These are phyloP conservation scores for Acanthosepion pharaonis DNA, from an alignment of 2,888 invertebrate genomes.

Conservation along the genomic window DNA sequence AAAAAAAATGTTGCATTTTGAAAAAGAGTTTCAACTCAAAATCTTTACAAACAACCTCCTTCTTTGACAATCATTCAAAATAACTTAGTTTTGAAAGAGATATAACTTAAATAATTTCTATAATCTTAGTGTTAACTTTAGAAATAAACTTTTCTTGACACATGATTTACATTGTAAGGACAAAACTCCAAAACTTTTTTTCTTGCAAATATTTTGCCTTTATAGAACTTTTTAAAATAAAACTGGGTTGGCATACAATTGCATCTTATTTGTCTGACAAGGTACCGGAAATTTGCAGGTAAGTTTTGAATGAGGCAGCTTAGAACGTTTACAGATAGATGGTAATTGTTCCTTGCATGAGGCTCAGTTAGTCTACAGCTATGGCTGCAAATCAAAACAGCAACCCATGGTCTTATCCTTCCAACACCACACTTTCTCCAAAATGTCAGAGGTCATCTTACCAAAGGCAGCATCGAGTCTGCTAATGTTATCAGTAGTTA, in stretches of 20 bases:
- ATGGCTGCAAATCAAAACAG: background rate
- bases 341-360: constrained; percentile 12
- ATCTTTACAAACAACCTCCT: too few species aligned
- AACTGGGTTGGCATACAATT: background rate
- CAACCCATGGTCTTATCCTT: background rate
- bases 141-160: background rate
- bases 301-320: constrained; percentile 1
- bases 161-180: background rate
- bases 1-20: too few species aligned
- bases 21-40: too few species aligned
- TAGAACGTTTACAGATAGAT: background rate
- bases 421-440: background rate
- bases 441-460: constrained; percentile 13
- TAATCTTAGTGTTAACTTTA: background rate
- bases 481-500: background rate
- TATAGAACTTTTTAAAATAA: background rate
- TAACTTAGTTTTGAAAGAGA: background rate
- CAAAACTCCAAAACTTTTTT: background rate
- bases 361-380: background rate
- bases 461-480: background rate
- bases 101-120: background rate
- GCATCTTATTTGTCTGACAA: background rate
- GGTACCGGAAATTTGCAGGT: constrained; percentile 8
- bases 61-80: too few species aligned
- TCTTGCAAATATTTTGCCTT: constrained; percentile 6